Conservation (phyloP, 2,797 vertebrate species). For the Clarias platycephalus region DNA sequence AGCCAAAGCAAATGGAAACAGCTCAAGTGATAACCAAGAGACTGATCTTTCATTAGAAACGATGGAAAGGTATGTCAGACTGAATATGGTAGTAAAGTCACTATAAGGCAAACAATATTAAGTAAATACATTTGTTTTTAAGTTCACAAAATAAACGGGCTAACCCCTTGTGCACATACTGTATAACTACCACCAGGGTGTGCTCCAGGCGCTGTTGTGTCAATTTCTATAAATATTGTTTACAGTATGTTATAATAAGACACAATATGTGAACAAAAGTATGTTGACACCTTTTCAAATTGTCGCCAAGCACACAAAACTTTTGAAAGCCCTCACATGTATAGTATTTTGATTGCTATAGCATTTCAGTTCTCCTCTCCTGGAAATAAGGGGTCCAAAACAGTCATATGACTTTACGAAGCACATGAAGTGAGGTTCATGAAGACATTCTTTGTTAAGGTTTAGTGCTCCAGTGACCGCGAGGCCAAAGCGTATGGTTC, state of each 20-base stretch:
- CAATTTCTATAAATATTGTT: background rate
- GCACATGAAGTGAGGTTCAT: background rate
- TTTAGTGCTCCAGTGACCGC: background rate
- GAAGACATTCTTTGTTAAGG: background rate
- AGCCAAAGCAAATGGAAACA: background rate
- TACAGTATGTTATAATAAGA: background rate
- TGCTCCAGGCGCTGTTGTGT: background rate
- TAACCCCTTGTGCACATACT: background rate
- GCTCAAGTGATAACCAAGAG: background rate
- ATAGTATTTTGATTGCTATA: background rate
- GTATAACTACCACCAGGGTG: background rate
- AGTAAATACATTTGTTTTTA: background rate
- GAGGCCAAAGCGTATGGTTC: background rate
- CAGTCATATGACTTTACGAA: background rate
- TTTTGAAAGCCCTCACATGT: background rate
- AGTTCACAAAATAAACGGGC: background rate
- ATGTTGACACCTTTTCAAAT: background rate
- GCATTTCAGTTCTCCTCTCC: background rate
- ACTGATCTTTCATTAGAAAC: background rate
- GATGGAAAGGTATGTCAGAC: conserved; percentile 29
- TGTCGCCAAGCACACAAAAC: background rate
- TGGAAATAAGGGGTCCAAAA: background rate
- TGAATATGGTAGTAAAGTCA: background rate
- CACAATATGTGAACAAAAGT: background rate
- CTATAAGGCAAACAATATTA: background rate